These are phyloP conservation scores for Echeneis naucrates DNA, from an alignment of 2,797 vertebrate species.

Conservation along the genomic window DNA sequence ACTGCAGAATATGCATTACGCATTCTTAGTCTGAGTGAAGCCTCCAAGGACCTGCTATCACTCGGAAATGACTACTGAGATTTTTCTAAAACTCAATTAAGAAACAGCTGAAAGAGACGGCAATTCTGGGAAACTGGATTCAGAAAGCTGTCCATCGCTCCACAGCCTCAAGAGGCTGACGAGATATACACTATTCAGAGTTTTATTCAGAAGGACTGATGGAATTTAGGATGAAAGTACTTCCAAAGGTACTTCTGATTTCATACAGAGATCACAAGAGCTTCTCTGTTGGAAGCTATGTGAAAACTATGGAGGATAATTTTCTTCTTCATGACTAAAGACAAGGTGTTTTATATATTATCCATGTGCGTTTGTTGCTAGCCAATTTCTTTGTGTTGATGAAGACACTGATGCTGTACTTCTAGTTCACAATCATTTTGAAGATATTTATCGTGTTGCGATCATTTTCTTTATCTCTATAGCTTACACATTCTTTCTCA, in stretches of 20 bases:
- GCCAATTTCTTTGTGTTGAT: slow-evolving; percentile 11
- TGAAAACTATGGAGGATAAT: slow-evolving; percentile 27
- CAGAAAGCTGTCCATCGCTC: slow-evolving; percentile 43
- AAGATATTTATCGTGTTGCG: slow-evolving; percentile 21
- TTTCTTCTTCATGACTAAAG: slow-evolving; percentile 19
- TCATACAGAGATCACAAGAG: slow-evolving; percentile 9
- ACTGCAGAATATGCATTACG: slow-evolving; percentile 63
- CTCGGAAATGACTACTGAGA: slow-evolving; percentile 35
- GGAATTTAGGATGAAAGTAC: slow-evolving; percentile 26
- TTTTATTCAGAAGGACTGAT: slow-evolving; percentile 38
- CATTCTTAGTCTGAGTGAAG: slow-evolving; percentile 46
- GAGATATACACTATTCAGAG: slow-evolving; percentile 5
- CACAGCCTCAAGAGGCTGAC: slow-evolving; percentile 10
- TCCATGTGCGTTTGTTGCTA: not conserved
- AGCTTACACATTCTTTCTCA: too few species aligned
- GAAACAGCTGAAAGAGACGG: slow-evolving; percentile 46
- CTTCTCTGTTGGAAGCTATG: not conserved
- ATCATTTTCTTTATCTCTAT: slow-evolving; percentile 9
- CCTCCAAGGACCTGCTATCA: slow-evolving; percentile 57
- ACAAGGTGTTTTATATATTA: not conserved
- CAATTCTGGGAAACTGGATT: slow-evolving; percentile 39
- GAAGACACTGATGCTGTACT: slow-evolving; percentile 15
- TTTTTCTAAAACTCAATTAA: slow-evolving; percentile 71
- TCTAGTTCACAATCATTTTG: slow-evolving; percentile 13
- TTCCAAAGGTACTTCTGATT: slow-evolving; percentile 25